Evolutionary conservation across 2,113 vertebrate genomes (phyloP).

Genomic region (Fregetta grallaria): DNA sequence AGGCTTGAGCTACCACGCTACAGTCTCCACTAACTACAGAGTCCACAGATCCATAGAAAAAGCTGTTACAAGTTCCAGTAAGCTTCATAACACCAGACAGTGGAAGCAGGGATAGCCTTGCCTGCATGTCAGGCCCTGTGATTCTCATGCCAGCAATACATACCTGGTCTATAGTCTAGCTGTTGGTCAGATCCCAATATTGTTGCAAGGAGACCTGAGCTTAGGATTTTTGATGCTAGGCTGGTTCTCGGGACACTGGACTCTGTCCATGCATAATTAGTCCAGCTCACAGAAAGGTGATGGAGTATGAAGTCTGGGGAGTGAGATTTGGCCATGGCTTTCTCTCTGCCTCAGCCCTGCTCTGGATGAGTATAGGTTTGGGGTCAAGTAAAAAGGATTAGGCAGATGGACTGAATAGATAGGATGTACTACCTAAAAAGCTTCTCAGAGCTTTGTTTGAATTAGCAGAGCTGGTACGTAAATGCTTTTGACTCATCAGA

Average conservation of each 20-base stretch:
- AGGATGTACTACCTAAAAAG: not conserved
- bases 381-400: not conserved
- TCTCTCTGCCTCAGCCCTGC: not conserved
- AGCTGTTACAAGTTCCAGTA: not conserved
- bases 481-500: not conserved
- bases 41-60: not conserved
- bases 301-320: not conserved
- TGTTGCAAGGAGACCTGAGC: not conserved
- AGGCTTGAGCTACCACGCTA: not conserved
- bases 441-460: not conserved
- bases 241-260: not conserved
- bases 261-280: not conserved
- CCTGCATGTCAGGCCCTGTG: not conserved
- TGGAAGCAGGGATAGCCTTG: not conserved
- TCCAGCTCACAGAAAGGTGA: not conserved
- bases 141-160: not conserved
- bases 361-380: not conserved
- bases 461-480: not conserved
- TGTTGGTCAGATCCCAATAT: not conserved
- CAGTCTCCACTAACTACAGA: not conserved
- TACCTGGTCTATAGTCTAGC: not conserved
- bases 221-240: not conserved
- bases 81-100: accelerated
- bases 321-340: not conserved
- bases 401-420: not conserved